Evolutionary conservation across 1,140 invertebrate genomes (phyloP), one percentile per base, ranked within the genome.

Genomic region (Aphidius ervi): DNA sequence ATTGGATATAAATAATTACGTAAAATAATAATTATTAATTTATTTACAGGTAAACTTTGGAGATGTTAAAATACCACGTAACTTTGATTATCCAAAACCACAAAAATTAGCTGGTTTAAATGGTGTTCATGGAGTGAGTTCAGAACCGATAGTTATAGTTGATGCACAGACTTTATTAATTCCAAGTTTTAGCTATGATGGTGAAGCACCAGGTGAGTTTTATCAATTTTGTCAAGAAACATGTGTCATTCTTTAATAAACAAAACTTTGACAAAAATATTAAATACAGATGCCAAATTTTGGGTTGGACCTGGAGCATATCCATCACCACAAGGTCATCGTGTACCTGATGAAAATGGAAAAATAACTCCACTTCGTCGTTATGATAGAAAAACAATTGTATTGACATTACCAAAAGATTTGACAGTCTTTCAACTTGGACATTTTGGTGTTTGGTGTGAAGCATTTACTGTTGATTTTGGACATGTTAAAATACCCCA

Each of bases 401-500:
- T 95, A 1, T 78, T 95, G 5, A 93, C 91, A 0, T 77, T 95
- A 49, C 93, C 93, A 0, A 87, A 86, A 52, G 87, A 88, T 59
- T 74, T 84, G 62, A 84, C 80, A 4, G 58, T 79, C 47, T 71
- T 77, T 40, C 72, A 79, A 52, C 58, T 94, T 87, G 80, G 92
- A 88, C 78, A 93, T 88, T 77, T 93, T 86, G 48, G 92, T 86
- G 82, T 93, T 89, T 82, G 91, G 90, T 63, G 87, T 92, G 64
- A 96, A 89, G 90, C 91, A 9, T 95, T 94, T 78, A 88, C 89
- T 39, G 92, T 94, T 3, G 91, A 95, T 79, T 96, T 96, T 72
- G 94, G 92, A 2, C 91, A 94, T 75, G 84, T 95, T 8, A 72
- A 84, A 59, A 85, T 96, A 59, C 90, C 92, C 0, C 76, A 81